A percentile compares a stretch with the other conserved stretches of the same genome.
These are phyloP conservation scores for Campoletis sonorensis DNA, from an alignment of 1,140 invertebrate species.

Conservation along the genomic window DNA sequence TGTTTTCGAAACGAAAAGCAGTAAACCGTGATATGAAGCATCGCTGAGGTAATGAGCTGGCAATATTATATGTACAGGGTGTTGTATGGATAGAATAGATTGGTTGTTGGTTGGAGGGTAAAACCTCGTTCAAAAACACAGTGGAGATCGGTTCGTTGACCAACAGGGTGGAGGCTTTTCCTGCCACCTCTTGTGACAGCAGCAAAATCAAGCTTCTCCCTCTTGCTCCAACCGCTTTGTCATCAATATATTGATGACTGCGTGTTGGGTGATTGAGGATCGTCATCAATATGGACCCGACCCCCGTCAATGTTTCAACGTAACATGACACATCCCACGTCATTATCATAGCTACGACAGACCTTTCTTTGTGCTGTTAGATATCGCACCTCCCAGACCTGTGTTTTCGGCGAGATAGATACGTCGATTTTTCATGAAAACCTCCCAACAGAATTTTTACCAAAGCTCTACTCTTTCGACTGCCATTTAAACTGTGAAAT, in stretches of 20 bases:
- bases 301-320: slow-evolving; percentile 40
- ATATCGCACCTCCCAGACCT: neutral
- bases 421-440: neutral
- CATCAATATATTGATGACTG: slow-evolving; percentile 61
- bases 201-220: slow-evolving; percentile 32
- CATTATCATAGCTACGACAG: slow-evolving; percentile 47
- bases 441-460: neutral
- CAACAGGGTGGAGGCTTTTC: slow-evolving; percentile 20
- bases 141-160: slow-evolving; percentile 1
- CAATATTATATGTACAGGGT: slow-evolving; percentile 60
- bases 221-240: slow-evolving; percentile 25
- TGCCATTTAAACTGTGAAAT: too few species aligned
- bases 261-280: slow-evolving; percentile 55
- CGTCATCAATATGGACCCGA: slow-evolving; percentile 49
- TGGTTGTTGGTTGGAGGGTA: neutral
- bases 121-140: slow-evolving; percentile 7
- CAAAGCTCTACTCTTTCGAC: neutral
- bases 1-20: slow-evolving; percentile 62
- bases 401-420: neutral
- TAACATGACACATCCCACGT: slow-evolving; percentile 52
- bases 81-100: slow-evolving; percentile 21
- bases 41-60: slow-evolving; percentile 63
- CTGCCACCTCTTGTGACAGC: neutral
- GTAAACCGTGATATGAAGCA: slow-evolving; percentile 59
- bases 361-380: slow-evolving; percentile 29